Conservation (phyloP, 2,888 invertebrate species). For the Tiphia femorata region DNA sequence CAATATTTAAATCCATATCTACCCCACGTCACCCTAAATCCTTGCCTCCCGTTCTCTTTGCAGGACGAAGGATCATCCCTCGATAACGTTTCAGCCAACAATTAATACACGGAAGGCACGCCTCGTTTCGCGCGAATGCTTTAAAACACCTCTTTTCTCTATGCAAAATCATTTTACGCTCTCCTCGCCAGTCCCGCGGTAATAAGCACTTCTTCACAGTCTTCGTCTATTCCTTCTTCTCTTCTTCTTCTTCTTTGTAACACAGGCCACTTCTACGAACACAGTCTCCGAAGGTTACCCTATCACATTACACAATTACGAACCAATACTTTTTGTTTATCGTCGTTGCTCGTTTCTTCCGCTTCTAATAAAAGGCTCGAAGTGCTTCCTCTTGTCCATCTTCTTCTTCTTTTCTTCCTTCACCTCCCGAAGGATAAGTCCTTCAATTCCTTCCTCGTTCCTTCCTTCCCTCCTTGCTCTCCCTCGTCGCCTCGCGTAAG, state of each 20-base stretch:
- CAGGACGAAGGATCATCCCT: too few species aligned
- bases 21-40: slow-evolving; percentile 24
- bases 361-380: too few species aligned
- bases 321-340: slow-evolving; percentile 29
- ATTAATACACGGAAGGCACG: slow-evolving; percentile 68
- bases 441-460: slow-evolving; percentile 11
- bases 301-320: slow-evolving; percentile 61
- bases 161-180: slow-evolving; percentile 24
- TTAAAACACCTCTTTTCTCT: slow-evolving; percentile 51
- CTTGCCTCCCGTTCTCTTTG: too few species aligned
- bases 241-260: slow-evolving; percentile 23
- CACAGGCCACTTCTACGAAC: slow-evolving; percentile 67
- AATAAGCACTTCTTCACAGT: slow-evolving; percentile 19
- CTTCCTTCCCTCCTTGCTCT: too few species aligned
- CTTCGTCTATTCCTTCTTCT: slow-evolving; percentile 38
- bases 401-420: slow-evolving; percentile 1
- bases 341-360: neutral
- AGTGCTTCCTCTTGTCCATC: too few species aligned
- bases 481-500: too few species aligned
- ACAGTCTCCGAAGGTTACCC: slow-evolving; percentile 58
- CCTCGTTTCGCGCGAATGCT: slow-evolving; percentile 67
- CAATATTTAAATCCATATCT: slow-evolving; percentile 20
- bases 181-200: neutral
- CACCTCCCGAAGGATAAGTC: slow-evolving; percentile 29
- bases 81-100: too few species aligned